A percentile compares a stretch with the other conserved stretches of the same genome.
Evolutionary conservation across 2,797 vertebrate species (phyloP).

Genomic region (Spea hammondii): DNA sequence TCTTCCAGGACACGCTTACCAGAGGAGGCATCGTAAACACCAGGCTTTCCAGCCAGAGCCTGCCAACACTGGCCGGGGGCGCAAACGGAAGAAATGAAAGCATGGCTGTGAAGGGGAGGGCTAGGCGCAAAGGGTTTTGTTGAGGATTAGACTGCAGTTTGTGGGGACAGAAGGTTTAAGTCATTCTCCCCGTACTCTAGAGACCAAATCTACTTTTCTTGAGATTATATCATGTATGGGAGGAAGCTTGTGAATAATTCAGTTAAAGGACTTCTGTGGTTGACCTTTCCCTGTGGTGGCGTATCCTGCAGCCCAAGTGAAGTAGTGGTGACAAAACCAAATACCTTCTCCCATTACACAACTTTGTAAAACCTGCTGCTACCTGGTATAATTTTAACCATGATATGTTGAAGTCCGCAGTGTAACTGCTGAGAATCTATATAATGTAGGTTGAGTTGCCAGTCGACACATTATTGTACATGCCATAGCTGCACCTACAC

Average conservation of each 20-base stretch:
- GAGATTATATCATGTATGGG: slow-evolving; percentile 19
- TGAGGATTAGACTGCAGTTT: slow-evolving; percentile 12
- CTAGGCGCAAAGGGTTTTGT: slow-evolving; percentile 27
- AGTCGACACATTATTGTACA: not conserved
- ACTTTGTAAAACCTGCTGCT: not conserved
- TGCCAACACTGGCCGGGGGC: slow-evolving; percentile 66
- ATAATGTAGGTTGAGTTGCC: not conserved
- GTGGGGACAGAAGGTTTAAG: slow-evolving; percentile 22
- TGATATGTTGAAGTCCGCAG: not conserved
- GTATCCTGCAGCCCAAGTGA: slow-evolving; percentile 26
- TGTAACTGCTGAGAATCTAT: not conserved
- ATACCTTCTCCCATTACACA: not conserved
- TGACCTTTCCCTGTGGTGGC: not conserved
- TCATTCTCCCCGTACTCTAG: slow-evolving; percentile 10
- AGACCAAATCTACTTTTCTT: slow-evolving; percentile 37
- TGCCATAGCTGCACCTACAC: slow-evolving; percentile 16
- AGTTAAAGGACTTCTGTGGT: slow-evolving; percentile 1
- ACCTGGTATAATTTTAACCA: slow-evolving; percentile 2
- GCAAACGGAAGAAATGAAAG: slow-evolving; percentile 72
- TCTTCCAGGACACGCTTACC: slow-evolving; percentile 84
- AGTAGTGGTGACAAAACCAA: slow-evolving; percentile 4
- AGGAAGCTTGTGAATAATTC: slow-evolving; percentile 13
- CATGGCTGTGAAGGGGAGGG: slow-evolving; percentile 46
- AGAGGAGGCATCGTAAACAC: slow-evolving; percentile 72
- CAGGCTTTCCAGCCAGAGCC: slow-evolving; percentile 74